Evolutionary conservation across 2,888 invertebrate genomes (phyloP).

Genomic region (Calliphora vomitoria): DNA sequence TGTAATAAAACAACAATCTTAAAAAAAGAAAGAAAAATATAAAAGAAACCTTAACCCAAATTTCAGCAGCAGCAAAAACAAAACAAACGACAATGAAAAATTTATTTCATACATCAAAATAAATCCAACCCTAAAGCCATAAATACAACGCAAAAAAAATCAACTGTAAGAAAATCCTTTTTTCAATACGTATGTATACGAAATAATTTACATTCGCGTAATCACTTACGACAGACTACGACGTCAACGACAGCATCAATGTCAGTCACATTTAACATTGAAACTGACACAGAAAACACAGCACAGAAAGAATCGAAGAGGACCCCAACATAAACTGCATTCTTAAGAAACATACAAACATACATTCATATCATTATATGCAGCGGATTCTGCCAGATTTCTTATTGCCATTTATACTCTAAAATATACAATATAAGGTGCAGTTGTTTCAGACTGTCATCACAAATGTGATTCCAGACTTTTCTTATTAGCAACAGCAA

Average conservation of each 20-base stretch:
- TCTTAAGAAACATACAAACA: neutral
- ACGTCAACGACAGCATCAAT: slow-evolving; percentile 65
- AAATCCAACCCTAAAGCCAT: slow-evolving; percentile 55
- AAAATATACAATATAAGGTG: too few species aligned
- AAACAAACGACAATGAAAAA: slow-evolving; percentile 49
- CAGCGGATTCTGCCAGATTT: neutral
- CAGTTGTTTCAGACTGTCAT: too few species aligned
- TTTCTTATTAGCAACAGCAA: slow-evolving; percentile 36
- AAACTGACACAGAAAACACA: slow-evolving; percentile 22
- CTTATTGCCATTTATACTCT: neutral
- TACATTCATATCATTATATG: neutral
- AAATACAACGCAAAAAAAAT: neutral
- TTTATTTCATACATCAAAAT: slow-evolving; percentile 52
- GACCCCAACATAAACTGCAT: slow-evolving; percentile 32
- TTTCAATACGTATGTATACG: slow-evolving; percentile 34
- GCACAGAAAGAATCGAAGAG: neutral
- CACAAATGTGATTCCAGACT: slow-evolving; percentile 6
- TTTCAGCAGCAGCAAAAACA: slow-evolving; percentile 27
- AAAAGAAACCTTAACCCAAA: slow-evolving; percentile 63
- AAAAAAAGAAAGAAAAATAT: slow-evolving; percentile 15
- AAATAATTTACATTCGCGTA: slow-evolving; percentile 65
- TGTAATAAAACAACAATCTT: slow-evolving; percentile 25
- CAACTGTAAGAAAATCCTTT: slow-evolving; percentile 38
- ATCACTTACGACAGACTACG: slow-evolving; percentile 43
- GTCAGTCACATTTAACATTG: slow-evolving; percentile 67